Evolutionary conservation across 2,113 vertebrate species (phyloP), one percentile per base, ranked within the genome.

Genomic region (Arothron firmamentum): DNA sequence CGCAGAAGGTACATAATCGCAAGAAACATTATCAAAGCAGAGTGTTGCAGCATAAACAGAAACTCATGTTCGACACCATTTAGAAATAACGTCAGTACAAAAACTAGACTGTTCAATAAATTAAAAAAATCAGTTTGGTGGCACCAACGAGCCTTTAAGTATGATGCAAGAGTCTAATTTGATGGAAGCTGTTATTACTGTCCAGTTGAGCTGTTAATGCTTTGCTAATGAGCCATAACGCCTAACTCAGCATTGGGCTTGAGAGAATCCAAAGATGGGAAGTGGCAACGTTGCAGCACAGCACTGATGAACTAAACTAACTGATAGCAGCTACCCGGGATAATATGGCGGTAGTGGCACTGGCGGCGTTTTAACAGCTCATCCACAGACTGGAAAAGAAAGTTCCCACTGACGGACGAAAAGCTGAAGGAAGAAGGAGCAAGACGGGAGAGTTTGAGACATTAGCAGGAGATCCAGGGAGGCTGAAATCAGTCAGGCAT

Each of bases 181-280:
- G 25, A 88, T 85, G 74, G 25, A 64, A 81, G 79, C 79, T 80
- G 79, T 84, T 88, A 80, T 79, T 80, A 78, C 78, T 75, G 82
- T 79, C 84, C 78, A 79, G 82, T 86, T 85, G 78, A 84, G 82
- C 82, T 78, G 72, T 79, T 86, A 88, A 88, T 86, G 79, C 25
- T 72, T 76, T 75, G 65, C 74, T 86, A 88, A 88, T 88, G 86
- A 86, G 86, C 52, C 84, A 75, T 80, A 76, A 64, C 84, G 67
- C 72, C 70, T 67, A 67, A 76, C 81, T 85, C 75, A 69, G 77
- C 82, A 81, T 75, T 69, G 67, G 68, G 68, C 15, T 6, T 16
- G 43, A 14, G 11, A 45, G 43, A 7, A 15, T 23, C 0, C 43
- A 16, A 45, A 45, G 43, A 17, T n/a, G 45, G 45, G 15, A 3